These are phyloP conservation scores for Branchipolynoe longqiensis DNA, from an alignment of 2,888 invertebrate genomes.

Conservation along the genomic window DNA sequence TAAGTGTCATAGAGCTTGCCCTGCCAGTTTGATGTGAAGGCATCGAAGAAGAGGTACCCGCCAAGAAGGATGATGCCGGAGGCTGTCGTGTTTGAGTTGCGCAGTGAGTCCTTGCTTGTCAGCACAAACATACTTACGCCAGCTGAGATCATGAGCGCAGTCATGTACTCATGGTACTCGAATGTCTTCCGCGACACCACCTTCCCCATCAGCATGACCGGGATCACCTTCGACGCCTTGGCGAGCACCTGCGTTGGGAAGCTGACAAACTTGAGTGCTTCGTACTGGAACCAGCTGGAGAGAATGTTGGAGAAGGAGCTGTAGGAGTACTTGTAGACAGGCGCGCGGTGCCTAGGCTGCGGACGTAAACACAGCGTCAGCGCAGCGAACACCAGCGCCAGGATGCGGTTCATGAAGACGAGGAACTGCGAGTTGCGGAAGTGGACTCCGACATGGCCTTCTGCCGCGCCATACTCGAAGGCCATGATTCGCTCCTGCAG, in stretches of 20 bases:
- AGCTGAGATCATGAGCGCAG: constrained; percentile 92
- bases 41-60: constrained; percentile 97
- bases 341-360: constrained; percentile 86
- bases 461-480: constrained; percentile 77
- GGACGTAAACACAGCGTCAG: constrained; percentile 60
- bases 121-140: constrained; percentile 96
- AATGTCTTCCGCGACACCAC: constrained; percentile 93
- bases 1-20: constrained; percentile 91
- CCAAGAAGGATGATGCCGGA: constrained; percentile 92
- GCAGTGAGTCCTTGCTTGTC: constrained; percentile 84
- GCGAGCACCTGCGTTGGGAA: constrained; percentile 95
- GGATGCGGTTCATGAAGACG: constrained; percentile 95
- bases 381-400: constrained; percentile 85
- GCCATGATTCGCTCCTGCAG: constrained; percentile 99
- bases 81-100: constrained; percentile 87
- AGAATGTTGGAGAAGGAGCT: constrained; percentile 98
- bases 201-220: constrained; percentile 98
- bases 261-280: constrained; percentile 98
- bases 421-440: constrained; percentile 98
- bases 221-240: constrained; percentile 93
- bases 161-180: constrained; percentile 94
- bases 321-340: constrained; percentile 96
- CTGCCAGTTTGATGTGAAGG: constrained; percentile 99
- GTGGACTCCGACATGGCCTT: constrained; percentile 61
- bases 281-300: constrained; percentile 99